Base-by-base conservation (phyloP, 2,113 vertebrate species). In the Tichodroma muraria region DNA sequence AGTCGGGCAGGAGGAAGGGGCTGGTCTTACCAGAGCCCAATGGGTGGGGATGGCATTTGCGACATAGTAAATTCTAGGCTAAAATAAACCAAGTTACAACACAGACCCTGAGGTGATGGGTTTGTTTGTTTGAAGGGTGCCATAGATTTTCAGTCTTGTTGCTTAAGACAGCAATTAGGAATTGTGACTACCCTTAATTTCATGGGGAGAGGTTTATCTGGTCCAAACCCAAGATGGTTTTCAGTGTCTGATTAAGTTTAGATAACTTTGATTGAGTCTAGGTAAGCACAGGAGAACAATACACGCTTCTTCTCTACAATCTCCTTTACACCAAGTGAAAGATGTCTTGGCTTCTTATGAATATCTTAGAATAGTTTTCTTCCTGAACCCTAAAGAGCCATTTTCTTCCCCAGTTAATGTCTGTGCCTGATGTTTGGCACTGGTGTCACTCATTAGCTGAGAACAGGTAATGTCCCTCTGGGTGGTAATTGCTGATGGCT, bases 401-500 rank as follows among this genome's bases (percentile, higher is more conserved):
- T 95, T 95, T 94, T 76, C 31, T n/a, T 2, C 65, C 50, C 49
- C 72, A 72, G 35, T 71, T 95, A 57, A 80, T 80, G 71, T 60
- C 68, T 64, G 31, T 91, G 76, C 80, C 64, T 86, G 57, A 15
- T 23, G 9, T 52, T 95, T 95, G 88, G 92, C 82, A 54, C 61
- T 15, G 69, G 24, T 65, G 78, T 68, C 47, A 2, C 65, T 91
- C 88, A 31, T 89, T 80, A 93, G 79, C 85, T 91, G 66, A 37
- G 72, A 73, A 31, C 56, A 81, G 95, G 93, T 90, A 90, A 89
- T 49, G 61, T 91, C 61, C 85, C 86, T 71, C 88, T 81, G 45
- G 76, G 45, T 95, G 65, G 85, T 93, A 75, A 92, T 86, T 94
- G 68, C 90, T 28, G 12, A 10, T 61, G 64, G 76, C 42, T 38